Conservation (phyloP, 2,797 vertebrate species). For the Pteronotus mesoamericanus region DNA sequence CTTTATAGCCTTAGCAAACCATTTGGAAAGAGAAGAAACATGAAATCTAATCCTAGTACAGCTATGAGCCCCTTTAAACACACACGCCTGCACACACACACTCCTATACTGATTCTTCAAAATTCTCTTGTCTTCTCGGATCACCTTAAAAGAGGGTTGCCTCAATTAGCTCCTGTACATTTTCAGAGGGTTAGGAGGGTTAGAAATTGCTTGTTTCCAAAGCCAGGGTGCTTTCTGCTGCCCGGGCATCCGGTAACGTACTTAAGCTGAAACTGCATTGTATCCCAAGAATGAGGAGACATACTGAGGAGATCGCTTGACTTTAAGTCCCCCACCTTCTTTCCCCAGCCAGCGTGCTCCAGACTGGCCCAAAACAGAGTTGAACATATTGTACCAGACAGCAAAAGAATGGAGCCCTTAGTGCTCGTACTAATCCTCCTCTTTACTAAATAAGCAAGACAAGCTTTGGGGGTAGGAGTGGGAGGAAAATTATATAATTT, state of each 20-base stretch:
- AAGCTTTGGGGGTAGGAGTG: conserved; percentile 68
- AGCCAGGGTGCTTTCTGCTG: background rate
- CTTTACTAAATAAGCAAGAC: conserved; percentile 82
- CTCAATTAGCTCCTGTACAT: conserved; percentile 52
- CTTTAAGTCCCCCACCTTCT: conserved; percentile 73
- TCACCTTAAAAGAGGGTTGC: conserved; percentile 27
- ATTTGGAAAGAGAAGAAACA: background rate
- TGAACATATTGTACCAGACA: conserved; percentile 74
- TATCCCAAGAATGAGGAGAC: conserved; percentile 71
- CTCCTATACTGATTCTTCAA: accelerated
- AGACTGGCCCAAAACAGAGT: conserved; percentile 74
- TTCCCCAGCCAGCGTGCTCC: conserved; percentile 72
- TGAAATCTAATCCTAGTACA: background rate
- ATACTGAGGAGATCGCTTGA: conserved; percentile 74
- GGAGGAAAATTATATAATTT: conserved; percentile 82
- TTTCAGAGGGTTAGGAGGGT: conserved; percentile 62
- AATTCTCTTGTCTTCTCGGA: conserved; percentile 66
- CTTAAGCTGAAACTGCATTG: conserved; percentile 75
- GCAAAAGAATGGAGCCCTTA: conserved; percentile 69
- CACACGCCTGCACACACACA: background rate
- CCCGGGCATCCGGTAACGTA: conserved; percentile 74
- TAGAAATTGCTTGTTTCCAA: conserved; percentile 54
- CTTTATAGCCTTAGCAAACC: background rate
- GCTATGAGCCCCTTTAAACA: background rate
- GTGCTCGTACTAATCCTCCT: conserved; percentile 79